Evolutionary conservation across 2,797 vertebrate genomes (phyloP).

Genomic region (Cossypha dichroa): DNA sequence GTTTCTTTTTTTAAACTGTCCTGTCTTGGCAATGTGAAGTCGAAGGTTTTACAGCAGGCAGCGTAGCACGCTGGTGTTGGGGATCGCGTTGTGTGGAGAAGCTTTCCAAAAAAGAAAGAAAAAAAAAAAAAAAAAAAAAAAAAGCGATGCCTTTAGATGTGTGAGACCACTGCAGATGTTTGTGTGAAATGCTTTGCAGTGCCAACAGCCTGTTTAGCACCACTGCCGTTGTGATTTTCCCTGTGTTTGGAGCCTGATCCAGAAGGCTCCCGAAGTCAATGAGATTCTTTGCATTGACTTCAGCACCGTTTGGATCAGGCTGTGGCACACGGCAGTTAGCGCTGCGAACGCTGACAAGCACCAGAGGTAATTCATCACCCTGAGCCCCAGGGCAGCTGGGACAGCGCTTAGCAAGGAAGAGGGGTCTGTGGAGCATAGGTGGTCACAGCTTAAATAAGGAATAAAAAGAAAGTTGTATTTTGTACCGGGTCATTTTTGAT

Average conservation of each 20-base stretch:
- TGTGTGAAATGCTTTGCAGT: background rate
- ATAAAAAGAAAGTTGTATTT: background rate
- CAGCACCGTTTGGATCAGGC: background rate
- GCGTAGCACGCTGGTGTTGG: background rate
- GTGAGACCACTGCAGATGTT: background rate
- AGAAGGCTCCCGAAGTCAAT: constrained; percentile 11
- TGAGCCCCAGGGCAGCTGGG: background rate
- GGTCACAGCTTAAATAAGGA: background rate
- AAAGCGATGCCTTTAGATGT: background rate
- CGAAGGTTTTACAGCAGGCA: constrained; percentile 28
- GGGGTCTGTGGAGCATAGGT: background rate
- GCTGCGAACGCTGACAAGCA: background rate
- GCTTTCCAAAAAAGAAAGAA: background rate
- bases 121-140: background rate
- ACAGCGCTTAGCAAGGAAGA: background rate
- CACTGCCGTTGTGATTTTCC: background rate
- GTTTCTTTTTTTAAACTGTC: constrained; percentile 42
- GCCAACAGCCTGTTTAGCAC: background rate
- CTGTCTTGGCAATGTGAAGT: background rate
- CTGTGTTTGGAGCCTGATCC: background rate
- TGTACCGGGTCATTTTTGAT: background rate
- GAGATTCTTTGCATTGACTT: constrained; percentile 32
- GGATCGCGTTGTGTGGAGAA: background rate
- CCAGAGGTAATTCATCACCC: background rate
- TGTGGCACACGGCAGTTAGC: background rate